Evolutionary conservation across 2,113 vertebrate species (phyloP), one percentile per base, ranked within the genome.

Genomic region (Lanius ludovicianus): DNA sequence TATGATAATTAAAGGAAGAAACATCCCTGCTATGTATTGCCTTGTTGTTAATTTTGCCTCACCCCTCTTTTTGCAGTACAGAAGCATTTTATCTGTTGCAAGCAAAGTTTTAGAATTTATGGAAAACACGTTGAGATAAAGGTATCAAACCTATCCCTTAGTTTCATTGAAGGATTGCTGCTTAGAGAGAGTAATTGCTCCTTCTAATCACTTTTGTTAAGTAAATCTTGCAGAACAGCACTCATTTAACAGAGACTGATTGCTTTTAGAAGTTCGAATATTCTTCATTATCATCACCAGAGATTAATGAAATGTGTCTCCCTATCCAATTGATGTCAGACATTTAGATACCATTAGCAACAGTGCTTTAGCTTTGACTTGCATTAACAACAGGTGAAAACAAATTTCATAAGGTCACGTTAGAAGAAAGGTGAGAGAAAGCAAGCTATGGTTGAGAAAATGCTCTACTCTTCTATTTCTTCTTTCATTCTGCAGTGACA

Each of bases 221-320:
- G 8, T 44, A 84, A 86, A 44, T 60, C 76, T 89, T 95, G 52
- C 64, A 56, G 77, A 87, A 59, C 39, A 17, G 60, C 60, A 64
- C 33, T 70, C 24, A 78, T 81, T 89, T 89, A 78, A 47, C 50
- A 78, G 81, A 87, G 88, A 81, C 55, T 74, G n/a, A 81, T 84
- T 92, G 60, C 83, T 86, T 90, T 91, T 35, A 60, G 37, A 95
- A 86, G 52, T 84, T 39, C 71, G 47, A 95, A 62, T 92, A 70
- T 70, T 80, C 41, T 59, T 95, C 71, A 77, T 81, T 67, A 59
- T 87, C 60, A 87, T 47, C 25, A 70, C 39, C 52, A 81, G 28
- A 39, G n/a, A 20, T 75, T 87, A 92, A 94, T 81, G 44, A 81
- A 77, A 77, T 79, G 42, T 80, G 87, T 90, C 80, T 73, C 3